These are phyloP conservation scores for Palythoa grandiflora DNA, from an alignment of 92 coral and sea anemone genomes.

Conservation along the genomic window DNA sequence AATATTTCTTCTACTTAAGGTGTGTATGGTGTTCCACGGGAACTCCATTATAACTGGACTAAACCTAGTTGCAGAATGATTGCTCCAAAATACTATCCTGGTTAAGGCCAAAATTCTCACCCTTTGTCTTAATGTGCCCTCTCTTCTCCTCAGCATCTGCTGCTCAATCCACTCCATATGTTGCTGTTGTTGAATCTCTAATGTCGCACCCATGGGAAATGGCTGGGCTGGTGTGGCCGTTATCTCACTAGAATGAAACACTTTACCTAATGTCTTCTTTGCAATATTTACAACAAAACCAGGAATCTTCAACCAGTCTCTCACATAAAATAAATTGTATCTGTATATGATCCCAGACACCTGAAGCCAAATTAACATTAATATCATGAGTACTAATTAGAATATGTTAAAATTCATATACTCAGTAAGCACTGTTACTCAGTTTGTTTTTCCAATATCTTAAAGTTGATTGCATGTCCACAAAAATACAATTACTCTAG, in stretches of 20 bases:
- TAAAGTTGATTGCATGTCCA: no score
- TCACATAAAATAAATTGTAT: constrained; percentile 79
- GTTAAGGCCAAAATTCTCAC: constrained; percentile 31
- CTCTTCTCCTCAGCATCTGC: constrained; percentile 81
- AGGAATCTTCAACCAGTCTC: constrained; percentile 88
- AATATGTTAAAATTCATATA: neutral
- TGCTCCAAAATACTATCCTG: neutral
- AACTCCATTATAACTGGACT: no score
- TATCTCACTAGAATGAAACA: constrained; percentile 51
- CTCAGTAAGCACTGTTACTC: no score
- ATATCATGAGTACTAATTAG: neutral
- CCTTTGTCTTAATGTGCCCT: constrained; percentile 69
- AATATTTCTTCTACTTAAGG: no score
- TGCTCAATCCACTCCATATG: constrained; percentile 94
- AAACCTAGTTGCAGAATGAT: neutral
- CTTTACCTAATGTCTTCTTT: constrained; percentile 69
- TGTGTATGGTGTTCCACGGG: no score
- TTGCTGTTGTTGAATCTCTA: constrained; percentile 91
- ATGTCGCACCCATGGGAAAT: constrained; percentile 86
- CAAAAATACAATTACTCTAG: no score
- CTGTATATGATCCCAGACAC: constrained; percentile 87
- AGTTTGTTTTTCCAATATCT: no score
- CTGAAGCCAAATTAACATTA: constrained; percentile 47
- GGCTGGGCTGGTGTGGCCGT: constrained; percentile 54
- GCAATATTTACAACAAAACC: constrained; percentile 55